These are phyloP conservation scores for Microcebus jonahi DNA, from an alignment of 2,113 vertebrate genomes.

Conservation along the genomic window DNA sequence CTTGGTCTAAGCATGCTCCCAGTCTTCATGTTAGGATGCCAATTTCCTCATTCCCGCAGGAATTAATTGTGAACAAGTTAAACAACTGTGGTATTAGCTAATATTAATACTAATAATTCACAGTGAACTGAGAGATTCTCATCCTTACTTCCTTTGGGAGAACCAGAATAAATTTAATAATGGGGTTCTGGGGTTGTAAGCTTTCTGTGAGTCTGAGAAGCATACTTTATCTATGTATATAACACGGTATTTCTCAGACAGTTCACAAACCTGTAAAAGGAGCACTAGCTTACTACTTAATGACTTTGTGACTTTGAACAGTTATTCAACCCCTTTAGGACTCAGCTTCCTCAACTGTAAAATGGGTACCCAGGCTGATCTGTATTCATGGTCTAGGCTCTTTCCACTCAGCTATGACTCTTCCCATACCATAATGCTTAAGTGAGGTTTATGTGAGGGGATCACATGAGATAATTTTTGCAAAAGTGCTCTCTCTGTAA, in stretches of 20 bases:
- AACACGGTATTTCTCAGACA: not conserved
- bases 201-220: slow-evolving; percentile 31
- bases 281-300: not conserved
- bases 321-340: not conserved
- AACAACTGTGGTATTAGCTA: slow-evolving; percentile 2
- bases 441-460: slow-evolving; percentile 44
- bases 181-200: not conserved
- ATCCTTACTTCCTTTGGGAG: not conserved
- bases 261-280: not conserved
- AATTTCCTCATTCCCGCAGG: slow-evolving; percentile 33
- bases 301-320: not conserved
- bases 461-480: slow-evolving; percentile 64
- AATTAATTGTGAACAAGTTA: slow-evolving; percentile 51
- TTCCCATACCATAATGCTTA: slow-evolving; percentile 14
- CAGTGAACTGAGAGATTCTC: slow-evolving; percentile 34
- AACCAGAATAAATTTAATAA: not conserved
- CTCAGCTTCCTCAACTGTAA: slow-evolving; percentile 37
- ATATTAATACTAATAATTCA: slow-evolving; percentile 26
- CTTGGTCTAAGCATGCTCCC: not conserved
- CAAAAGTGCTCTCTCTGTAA: slow-evolving; percentile 63
- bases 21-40: not conserved
- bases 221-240: not conserved
- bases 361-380: not conserved
- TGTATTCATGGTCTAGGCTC: slow-evolving; percentile 15
- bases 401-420: not conserved